Conservation (phyloP, 2,113 vertebrate genomes). For the Lasiurus cinereus region DNA sequence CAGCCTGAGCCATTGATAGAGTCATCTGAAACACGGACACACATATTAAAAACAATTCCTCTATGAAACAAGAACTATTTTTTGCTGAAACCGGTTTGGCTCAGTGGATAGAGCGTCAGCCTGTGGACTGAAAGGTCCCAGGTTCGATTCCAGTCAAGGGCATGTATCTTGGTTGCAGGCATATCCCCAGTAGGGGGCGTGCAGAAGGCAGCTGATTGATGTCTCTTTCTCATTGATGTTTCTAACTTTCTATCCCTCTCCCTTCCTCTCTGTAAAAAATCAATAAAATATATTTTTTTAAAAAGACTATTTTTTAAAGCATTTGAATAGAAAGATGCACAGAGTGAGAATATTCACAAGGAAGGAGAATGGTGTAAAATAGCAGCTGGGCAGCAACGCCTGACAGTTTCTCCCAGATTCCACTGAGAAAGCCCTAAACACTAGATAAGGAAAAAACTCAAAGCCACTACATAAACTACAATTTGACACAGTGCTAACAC, state of each 20-base stretch:
- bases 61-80: constrained; percentile 19
- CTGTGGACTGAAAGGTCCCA: too few relatives aligned
- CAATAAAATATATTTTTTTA: too few relatives aligned
- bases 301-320: constrained; percentile 19
- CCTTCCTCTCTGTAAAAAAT: too few relatives aligned
- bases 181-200: too few relatives aligned
- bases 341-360: constrained; percentile 41
- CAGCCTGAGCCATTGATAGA: neutral
- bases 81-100: neutral
- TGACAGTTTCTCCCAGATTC: neutral
- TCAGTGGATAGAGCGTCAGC: too few relatives aligned
- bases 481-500: neutral
- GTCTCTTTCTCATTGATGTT: too few relatives aligned
- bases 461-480: neutral
- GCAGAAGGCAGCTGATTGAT: too few relatives aligned
- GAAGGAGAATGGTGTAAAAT: neutral
- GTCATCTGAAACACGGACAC: constrained; percentile 26
- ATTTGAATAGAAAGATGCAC: neutral
- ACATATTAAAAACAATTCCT: constrained; percentile 9
- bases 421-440: constrained; percentile 47
- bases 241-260: too few relatives aligned
- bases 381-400: neutral
- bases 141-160: too few relatives aligned
- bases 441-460: constrained; percentile 25
- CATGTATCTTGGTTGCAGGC: too few relatives aligned